phyloP scores from a whole-genome alignment of 64 coral and sea anemone genomes.

The Acropora yongei region DNA sequence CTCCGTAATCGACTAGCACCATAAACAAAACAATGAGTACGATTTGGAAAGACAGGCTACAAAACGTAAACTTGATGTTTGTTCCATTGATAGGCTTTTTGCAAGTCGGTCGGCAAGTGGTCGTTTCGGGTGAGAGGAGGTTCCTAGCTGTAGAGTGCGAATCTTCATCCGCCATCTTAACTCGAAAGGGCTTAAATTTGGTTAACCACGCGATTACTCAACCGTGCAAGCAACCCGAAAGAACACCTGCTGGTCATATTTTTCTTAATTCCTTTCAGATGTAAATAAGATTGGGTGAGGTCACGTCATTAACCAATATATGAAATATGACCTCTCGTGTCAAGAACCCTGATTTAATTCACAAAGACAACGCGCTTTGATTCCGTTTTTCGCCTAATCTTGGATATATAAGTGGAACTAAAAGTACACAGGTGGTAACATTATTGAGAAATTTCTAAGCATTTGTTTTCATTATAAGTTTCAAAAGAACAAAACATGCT shows the following conservation, averaged over 20 bases:
- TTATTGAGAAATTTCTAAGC: background rate
- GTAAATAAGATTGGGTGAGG: background rate
- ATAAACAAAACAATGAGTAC: constrained; percentile 42
- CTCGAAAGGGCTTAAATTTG: background rate
- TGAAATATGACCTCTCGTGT: background rate
- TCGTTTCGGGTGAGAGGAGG: background rate
- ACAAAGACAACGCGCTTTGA: too few species aligned
- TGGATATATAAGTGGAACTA: background rate
- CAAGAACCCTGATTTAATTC: too few species aligned
- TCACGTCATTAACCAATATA: background rate
- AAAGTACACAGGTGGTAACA: background rate
- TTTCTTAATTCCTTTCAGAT: background rate
- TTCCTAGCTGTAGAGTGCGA: background rate
- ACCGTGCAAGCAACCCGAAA: background rate
- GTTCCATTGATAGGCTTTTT: constrained; percentile 12
- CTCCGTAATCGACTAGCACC: constrained; percentile 57
- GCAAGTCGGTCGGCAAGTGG: background rate
- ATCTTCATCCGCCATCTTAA: constrained; percentile 3
- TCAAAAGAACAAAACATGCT: background rate
- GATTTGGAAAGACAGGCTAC: constrained; percentile 42
- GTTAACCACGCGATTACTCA: background rate
- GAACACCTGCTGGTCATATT: background rate
- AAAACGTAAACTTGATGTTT: constrained; percentile 41
- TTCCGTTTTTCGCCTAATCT: background rate
- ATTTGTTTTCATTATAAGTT: background rate